Percentiles rank a stretch among this genome's conserved stretches.
phyloP scores from a whole-genome alignment of 2,888 invertebrate genomes.

The Protodeltote pygarga region DNA sequence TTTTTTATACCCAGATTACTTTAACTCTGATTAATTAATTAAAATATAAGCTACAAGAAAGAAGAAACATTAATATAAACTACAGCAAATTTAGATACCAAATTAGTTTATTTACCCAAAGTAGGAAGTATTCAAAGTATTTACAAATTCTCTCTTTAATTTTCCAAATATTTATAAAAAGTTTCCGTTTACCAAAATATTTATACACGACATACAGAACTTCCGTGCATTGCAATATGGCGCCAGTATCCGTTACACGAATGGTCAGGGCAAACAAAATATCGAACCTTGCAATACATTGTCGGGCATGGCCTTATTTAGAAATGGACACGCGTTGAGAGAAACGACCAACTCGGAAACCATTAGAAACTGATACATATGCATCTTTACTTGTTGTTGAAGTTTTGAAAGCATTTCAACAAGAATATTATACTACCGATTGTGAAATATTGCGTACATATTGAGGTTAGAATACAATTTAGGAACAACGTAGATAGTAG shows the following conservation, averaged over 20 bases:
- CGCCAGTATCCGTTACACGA: conserved; percentile 60
- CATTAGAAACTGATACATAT: conserved; percentile 14
- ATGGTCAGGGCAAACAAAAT: conserved; percentile 67
- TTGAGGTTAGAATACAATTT: no score
- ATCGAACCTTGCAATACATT: conserved; percentile 61
- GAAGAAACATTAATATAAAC: conserved; percentile 1
- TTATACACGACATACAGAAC: conserved; percentile 39
- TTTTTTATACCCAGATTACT: no score
- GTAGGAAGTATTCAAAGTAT: conserved; percentile 26
- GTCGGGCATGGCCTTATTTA: conserved; percentile 66
- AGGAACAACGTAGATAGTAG: no score
- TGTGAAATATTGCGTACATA: no score
- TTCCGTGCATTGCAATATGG: conserved; percentile 52
- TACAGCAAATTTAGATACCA: not conserved
- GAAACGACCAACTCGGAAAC: conserved; percentile 34
- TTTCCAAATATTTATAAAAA: conserved; percentile 31
- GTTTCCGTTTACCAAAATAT: conserved; percentile 32
- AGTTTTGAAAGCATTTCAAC: not conserved
- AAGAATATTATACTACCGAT: no score
- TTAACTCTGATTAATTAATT: no score
- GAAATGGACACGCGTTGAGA: conserved; percentile 48
- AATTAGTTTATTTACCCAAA: conserved; percentile 8
- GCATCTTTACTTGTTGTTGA: conserved; percentile 8
- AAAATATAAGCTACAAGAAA: no score
- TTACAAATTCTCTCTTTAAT: conserved; percentile 14